Evolutionary conservation across 92 coral and sea anemone genomes (phyloP).

Genomic region (Blastomussa wellsi): DNA sequence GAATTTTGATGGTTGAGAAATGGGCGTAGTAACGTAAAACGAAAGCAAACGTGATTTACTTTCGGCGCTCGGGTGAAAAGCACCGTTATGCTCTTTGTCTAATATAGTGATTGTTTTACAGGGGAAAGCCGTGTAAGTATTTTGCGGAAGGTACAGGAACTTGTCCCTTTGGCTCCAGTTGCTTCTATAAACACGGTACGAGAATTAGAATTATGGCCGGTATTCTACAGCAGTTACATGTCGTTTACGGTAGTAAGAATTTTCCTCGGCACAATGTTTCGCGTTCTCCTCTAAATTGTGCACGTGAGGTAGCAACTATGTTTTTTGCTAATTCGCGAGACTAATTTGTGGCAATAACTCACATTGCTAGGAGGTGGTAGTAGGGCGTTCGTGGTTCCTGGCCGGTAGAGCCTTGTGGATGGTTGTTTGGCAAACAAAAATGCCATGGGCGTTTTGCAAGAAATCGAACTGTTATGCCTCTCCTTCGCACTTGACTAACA

Average conservation of each 20-base stretch:
- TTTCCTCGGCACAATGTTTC: not conserved
- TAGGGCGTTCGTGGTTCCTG: no score
- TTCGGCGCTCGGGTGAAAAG: no score
- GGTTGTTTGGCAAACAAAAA: no score
- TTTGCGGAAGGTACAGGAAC: slow-evolving; percentile 83
- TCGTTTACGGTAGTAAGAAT: not conserved
- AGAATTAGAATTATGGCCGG: not conserved
- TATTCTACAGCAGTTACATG: not conserved
- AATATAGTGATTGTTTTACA: not conserved
- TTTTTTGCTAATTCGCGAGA: no score
- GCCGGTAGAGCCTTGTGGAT: no score
- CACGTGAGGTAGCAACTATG: not conserved
- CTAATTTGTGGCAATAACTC: no score
- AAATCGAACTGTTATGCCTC: no score
- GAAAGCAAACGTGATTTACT: no score
- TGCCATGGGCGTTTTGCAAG: no score
- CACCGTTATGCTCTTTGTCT: not conserved
- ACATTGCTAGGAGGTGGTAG: not conserved
- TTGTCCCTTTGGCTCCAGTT: slow-evolving; percentile 86
- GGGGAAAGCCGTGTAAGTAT: slow-evolving; percentile 75
- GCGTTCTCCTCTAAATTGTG: not conserved
- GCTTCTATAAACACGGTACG: slow-evolving; percentile 91
- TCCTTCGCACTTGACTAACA: no score
- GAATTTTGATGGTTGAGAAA: no score
- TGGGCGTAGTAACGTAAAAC: no score